Conservation (phyloP, 2,888 invertebrate species). For the Diarsia dahlii region DNA sequence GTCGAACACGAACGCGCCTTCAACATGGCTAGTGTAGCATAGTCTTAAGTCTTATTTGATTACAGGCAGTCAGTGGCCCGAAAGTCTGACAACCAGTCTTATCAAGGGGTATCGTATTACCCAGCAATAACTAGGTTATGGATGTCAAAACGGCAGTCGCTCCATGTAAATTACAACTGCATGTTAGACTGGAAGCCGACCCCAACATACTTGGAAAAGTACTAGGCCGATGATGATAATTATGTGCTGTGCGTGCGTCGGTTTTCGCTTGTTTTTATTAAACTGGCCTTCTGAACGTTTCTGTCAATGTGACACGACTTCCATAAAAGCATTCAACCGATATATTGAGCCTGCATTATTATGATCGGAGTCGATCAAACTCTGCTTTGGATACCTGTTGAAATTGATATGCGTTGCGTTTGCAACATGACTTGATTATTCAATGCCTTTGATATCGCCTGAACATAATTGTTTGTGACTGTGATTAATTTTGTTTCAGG, state of each 20-base stretch:
- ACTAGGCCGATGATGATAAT: not conserved
- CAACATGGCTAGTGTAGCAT: too few species aligned
- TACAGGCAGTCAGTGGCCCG: too few species aligned
- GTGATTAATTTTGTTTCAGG: not conserved
- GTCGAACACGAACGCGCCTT: too few species aligned
- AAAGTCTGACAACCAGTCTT: too few species aligned
- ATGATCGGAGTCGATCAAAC: conserved; percentile 32
- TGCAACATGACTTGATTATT: not conserved
- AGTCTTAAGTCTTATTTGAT: too few species aligned
- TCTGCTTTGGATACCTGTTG: conserved; percentile 14
- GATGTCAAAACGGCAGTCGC: too few species aligned
- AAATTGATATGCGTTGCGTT: conserved; percentile 4
- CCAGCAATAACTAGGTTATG: too few species aligned
- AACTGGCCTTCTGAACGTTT: conserved; percentile 4
- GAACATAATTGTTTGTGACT: not conserved
- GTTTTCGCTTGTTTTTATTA: not conserved
- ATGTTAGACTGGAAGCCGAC: too few species aligned
- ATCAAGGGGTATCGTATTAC: too few species aligned
- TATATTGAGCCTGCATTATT: conserved; percentile 41
- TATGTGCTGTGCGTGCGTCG: not conserved
- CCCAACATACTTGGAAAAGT: too few species aligned
- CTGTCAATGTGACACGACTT: not conserved
- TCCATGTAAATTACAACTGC: too few species aligned
- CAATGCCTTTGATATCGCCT: not conserved
- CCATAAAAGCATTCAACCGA: conserved; percentile 19